A percentile compares a stretch with the other conserved stretches of the same genome.
Conservation (phyloP, 2,797 vertebrate genomes). For the Rallus crepitans region DNA sequence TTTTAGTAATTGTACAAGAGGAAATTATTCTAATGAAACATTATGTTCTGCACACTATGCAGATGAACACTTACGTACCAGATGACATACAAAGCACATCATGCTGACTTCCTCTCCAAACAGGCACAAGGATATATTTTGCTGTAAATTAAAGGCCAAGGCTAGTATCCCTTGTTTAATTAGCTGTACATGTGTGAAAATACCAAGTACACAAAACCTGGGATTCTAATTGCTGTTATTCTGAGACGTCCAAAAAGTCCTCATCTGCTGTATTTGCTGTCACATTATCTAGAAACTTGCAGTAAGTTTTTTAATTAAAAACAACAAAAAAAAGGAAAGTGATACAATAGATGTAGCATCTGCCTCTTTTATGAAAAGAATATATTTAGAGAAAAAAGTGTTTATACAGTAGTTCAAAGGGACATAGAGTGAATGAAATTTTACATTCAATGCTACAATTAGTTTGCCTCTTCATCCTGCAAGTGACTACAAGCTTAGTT, state of each 20-base stretch:
- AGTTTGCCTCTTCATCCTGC: not conserved
- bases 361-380: not conserved
- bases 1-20: not conserved
- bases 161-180: constrained; percentile 22
- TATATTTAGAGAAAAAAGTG: not conserved
- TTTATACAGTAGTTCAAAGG: not conserved
- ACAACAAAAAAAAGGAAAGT: not conserved
- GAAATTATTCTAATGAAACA: not conserved
- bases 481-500: not conserved
- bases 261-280: not conserved
- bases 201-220: not conserved
- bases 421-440: not conserved
- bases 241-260: not conserved
- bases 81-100: not conserved
- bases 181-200: constrained; percentile 11
- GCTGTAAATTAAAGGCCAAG: not conserved
- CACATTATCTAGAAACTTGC: not conserved
- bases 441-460: not conserved
- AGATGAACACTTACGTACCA: not conserved
- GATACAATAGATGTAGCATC: not conserved
- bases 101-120: not conserved
- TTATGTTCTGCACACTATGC: not conserved
- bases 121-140: not conserved
- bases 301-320: constrained; percentile 23
- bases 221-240: not conserved